A percentile compares a stretch with the other conserved stretches of the same genome.
Evolutionary conservation across 2,888 invertebrate genomes (phyloP).

Genomic region (Achlya flavicornis): DNA sequence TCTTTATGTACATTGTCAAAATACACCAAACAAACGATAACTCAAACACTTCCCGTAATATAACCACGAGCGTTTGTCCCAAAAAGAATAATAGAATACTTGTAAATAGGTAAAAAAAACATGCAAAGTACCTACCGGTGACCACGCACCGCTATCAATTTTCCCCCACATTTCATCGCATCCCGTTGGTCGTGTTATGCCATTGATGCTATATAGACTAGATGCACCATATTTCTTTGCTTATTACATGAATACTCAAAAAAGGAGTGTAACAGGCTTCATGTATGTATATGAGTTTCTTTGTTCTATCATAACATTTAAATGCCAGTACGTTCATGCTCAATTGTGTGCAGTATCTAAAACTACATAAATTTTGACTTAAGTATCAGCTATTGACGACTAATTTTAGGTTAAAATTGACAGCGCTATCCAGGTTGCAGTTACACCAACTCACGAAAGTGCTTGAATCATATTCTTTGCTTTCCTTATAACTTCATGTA

Average conservation of each 20-base stretch:
- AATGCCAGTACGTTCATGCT: no score
- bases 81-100: constrained; percentile 16
- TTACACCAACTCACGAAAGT: no score
- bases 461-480: no score
- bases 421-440: no score
- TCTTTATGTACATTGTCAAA: background rate
- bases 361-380: no score
- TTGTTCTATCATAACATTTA: no score
- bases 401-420: no score
- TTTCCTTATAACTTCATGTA: no score
- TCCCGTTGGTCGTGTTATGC: constrained; percentile 38
- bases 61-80: background rate
- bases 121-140: constrained; percentile 14
- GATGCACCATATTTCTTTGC: background rate
- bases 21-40: constrained; percentile 9
- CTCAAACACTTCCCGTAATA: background rate
- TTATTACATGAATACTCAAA: background rate
- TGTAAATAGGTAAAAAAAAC: constrained; percentile 16
- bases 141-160: constrained; percentile 55
- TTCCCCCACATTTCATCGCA: constrained; percentile 47
- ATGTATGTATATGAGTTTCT: no score
- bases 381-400: no score
- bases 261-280: no score
- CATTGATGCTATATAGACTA: background rate
- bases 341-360: no score